Conservation (phyloP, 2,888 invertebrate genomes). For the Drosophila koepferae region DNA sequence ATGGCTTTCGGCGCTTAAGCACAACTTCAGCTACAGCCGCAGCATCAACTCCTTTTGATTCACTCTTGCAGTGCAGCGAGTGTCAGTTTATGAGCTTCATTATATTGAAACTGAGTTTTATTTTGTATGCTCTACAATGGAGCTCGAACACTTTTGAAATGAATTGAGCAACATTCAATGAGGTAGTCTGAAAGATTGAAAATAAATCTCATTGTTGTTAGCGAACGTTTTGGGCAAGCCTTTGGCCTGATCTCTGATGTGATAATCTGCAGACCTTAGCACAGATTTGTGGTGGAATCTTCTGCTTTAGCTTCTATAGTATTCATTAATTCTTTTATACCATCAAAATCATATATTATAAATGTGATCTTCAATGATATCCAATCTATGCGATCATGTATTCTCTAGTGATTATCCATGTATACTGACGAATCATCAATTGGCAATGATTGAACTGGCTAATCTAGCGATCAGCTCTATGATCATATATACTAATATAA, state of each 20-base stretch:
- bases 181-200: too few relatives aligned
- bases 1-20: conserved; percentile 64
- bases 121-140: conserved; percentile 20
- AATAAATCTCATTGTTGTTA: too few relatives aligned
- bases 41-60: conserved; percentile 10
- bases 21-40: not conserved
- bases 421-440: not conserved
- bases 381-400: not conserved
- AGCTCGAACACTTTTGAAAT: conserved; percentile 8
- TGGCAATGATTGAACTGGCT: not conserved
- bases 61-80: conserved; percentile 43
- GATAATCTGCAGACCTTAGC: not conserved
- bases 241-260: not conserved
- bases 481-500: not conserved
- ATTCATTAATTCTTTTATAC: too few relatives aligned
- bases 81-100: conserved; percentile 78
- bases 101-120: conserved; percentile 54
- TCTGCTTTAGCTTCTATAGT: too few relatives aligned
- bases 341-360: too few relatives aligned
- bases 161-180: not conserved
- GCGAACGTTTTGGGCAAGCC: too few relatives aligned
- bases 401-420: not conserved
- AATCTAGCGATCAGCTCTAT: not conserved
- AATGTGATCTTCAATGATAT: not conserved
- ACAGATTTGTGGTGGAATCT: not conserved